Evolutionary conservation across 2,888 invertebrate species (phyloP).

Genomic region (Rhopalosiphum nymphaeae): DNA sequence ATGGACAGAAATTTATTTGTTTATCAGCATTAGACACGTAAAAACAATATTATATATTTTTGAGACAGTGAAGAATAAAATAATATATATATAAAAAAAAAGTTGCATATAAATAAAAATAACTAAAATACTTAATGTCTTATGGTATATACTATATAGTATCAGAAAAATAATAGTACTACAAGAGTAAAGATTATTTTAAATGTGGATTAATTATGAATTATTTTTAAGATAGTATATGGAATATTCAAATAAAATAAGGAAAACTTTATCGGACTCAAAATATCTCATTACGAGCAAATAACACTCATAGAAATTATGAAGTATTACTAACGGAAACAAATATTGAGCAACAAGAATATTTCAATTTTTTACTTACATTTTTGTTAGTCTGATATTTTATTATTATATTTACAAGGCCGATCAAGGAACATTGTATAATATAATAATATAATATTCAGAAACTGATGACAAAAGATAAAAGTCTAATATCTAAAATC

Average conservation of each 20-base stretch:
- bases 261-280: slow-evolving; percentile 12
- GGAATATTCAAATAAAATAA: slow-evolving; percentile 38
- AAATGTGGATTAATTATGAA: slow-evolving; percentile 18
- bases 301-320: slow-evolving; percentile 37
- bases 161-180: slow-evolving; percentile 47
- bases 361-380: slow-evolving; percentile 22
- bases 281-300: slow-evolving; percentile 12
- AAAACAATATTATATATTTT: slow-evolving; percentile 42
- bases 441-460: slow-evolving; percentile 26
- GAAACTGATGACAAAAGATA: slow-evolving; percentile 52
- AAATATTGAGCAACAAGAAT: slow-evolving; percentile 63
- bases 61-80: slow-evolving; percentile 45
- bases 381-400: neutral
- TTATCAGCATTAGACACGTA: slow-evolving; percentile 41
- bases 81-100: slow-evolving; percentile 42
- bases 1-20: slow-evolving; percentile 43
- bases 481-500: slow-evolving; percentile 56
- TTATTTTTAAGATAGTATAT: slow-evolving; percentile 21
- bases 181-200: slow-evolving; percentile 13
- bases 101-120: slow-evolving; percentile 50
- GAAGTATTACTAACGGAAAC: slow-evolving; percentile 30
- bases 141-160: slow-evolving; percentile 44
- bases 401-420: slow-evolving; percentile 7
- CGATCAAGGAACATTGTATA: neutral
- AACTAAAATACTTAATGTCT: slow-evolving; percentile 53